These are phyloP conservation scores for Euglossa dilemma DNA, from an alignment of 1,140 invertebrate species.

Conservation along the genomic window DNA sequence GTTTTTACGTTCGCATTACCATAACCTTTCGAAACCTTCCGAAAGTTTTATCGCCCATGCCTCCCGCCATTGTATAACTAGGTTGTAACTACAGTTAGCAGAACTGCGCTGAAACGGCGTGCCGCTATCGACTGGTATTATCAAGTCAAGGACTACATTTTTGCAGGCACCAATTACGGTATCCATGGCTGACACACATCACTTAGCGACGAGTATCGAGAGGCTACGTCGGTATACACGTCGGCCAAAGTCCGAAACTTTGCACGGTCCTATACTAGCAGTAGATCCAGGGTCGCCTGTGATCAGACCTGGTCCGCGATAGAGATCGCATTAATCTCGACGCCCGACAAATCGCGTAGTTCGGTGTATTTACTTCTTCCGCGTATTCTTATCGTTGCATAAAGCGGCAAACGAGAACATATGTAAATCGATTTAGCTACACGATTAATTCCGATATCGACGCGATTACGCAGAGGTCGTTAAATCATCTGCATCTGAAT, in stretches of 20 bases:
- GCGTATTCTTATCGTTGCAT: too few species aligned
- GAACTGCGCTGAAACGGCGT: conserved; percentile 28
- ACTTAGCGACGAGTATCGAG: conserved; percentile 14
- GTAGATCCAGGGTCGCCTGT: background rate
- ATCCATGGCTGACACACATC: conserved; percentile 10
- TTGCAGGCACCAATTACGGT: conserved; percentile 37
- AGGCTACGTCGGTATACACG: background rate
- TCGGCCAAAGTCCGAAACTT: background rate
- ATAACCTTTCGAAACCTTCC: conserved; percentile 31
- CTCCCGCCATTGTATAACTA: conserved; percentile 32
- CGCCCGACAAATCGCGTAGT: background rate
- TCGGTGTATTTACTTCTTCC: background rate
- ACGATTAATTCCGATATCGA: too few species aligned
- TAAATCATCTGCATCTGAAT: too few species aligned
- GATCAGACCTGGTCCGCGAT: background rate
- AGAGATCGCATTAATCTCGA: background rate
- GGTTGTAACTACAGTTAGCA: conserved; percentile 49
- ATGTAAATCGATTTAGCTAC: too few species aligned
- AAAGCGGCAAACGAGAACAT: too few species aligned
- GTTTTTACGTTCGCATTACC: conserved; percentile 25
- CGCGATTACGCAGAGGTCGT: too few species aligned
- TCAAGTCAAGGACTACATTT: conserved; percentile 49
- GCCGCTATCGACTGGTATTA: conserved; percentile 41
- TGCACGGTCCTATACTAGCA: background rate
- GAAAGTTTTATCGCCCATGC: conserved; percentile 48